Base-by-base conservation (phyloP, 2,797 vertebrate species). In the Microctenopoma lineatum region DNA sequence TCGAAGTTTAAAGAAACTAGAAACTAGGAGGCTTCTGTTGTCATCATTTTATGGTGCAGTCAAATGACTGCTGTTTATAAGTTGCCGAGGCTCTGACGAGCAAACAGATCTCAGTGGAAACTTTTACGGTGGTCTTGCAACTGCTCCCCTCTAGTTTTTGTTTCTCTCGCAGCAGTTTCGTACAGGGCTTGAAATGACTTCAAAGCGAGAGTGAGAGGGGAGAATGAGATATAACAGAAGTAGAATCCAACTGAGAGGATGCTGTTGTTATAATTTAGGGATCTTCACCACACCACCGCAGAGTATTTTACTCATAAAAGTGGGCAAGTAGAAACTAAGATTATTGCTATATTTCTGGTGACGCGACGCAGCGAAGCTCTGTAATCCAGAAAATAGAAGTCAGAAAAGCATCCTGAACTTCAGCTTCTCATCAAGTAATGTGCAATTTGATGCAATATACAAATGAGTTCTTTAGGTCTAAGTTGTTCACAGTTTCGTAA, bases 21-120 rank as follows among this genome's bases (percentile, higher is more conserved):
- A 67, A 45, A 59, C 26, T 74, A 21, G 27, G 34, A 46, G 9
- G n/a, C 45, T 45, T n/a, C 15, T 11, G 18, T 18, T 46, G 45
- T 70, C 38, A 38, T 53, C 18, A 4, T 26, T 21, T 53, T 21
- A 48, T 73, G 62, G 71, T 54, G 41, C 18, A 54, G 68, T 76
- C 10, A 69, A 41, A 34, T 12, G 27, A 26, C 16, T 48, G 59
- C 55, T 74, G 54, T 50, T 67, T 32, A 65, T 36, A 38, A 29
- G 59, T 77, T 42, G 53, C 4, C 45, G 27, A 51, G 34, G 34
- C 63, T 44, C 66, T 45, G 34, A 46, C 47, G 36, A 34, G 45
- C 51, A 48, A 81, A 70, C 61, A 39, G 46, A 36, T 45, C 32
- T 58, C n/a, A 14, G 41, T 70, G 56, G 59, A 66, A 61, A 44